A percentile compares a stretch with the other conserved stretches of the same genome.
These are phyloP conservation scores for Pipistrellus nathusii DNA, from an alignment of 2,797 vertebrate genomes.

Conservation along the genomic window DNA sequence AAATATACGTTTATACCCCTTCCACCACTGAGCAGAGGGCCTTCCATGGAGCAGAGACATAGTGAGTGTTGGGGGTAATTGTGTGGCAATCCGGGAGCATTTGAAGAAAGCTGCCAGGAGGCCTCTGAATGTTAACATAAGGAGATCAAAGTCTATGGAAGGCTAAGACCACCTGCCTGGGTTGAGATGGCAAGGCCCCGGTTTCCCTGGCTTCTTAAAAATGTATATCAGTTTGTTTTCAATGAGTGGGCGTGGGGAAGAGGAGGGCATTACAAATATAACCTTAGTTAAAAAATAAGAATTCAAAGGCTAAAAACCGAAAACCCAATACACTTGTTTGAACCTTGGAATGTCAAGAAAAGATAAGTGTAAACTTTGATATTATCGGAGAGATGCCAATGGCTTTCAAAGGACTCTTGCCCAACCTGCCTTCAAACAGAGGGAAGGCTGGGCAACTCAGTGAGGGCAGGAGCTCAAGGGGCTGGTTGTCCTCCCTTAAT, in stretches of 20 bases:
- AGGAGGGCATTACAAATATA: neutral
- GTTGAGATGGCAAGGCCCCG: neutral
- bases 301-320: neutral
- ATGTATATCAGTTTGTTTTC: neutral
- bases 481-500: neutral
- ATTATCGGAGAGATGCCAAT: neutral
- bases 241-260: neutral
- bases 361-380: neutral
- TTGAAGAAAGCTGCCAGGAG: neutral
- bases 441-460: neutral
- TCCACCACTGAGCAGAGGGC: neutral
- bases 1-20: constrained; percentile 3
- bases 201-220: neutral
- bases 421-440: accelerated
- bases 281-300: constrained; percentile 2
- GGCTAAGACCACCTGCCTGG: neutral
- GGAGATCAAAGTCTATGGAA: neutral
- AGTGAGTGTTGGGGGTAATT: neutral
- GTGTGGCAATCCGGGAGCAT: neutral
- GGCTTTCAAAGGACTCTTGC: neutral
- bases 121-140: neutral
- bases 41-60: neutral
- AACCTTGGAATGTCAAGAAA: neutral
- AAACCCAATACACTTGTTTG: neutral
- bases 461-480: accelerated